A percentile compares a stretch with the other conserved stretches of the same genome.
Evolutionary conservation across 2,888 invertebrate species (phyloP).

Genomic region (Drosophila anceps): DNA sequence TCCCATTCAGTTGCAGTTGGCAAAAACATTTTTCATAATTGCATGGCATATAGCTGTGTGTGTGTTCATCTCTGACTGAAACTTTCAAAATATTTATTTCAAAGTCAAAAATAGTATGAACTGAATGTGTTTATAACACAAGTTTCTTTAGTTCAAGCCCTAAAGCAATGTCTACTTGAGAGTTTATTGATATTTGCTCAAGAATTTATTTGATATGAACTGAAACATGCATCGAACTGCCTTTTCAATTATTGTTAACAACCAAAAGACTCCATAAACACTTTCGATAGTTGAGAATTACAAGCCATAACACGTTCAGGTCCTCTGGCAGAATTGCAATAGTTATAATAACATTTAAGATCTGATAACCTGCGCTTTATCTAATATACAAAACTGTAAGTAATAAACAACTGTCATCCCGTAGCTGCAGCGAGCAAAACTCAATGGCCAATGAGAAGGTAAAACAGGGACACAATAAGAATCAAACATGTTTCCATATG

Average conservation of each 20-base stretch:
- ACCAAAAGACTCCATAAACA: no score
- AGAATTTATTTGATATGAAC: background rate
- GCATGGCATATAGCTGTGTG: conserved; percentile 34
- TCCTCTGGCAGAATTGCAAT: no score
- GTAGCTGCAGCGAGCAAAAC: no score
- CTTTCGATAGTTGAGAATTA: no score
- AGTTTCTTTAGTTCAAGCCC: background rate
- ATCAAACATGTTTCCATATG: no score
- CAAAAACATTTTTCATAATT: conserved; percentile 50
- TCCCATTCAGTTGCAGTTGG: conserved; percentile 18
- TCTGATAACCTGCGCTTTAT: no score
- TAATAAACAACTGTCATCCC: no score
- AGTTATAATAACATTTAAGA: no score
- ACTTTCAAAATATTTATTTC: background rate
- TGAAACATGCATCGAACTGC: background rate
- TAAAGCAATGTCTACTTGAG: background rate
- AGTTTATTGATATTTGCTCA: conserved; percentile 2
- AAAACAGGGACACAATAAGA: no score
- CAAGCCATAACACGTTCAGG: no score
- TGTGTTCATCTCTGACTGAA: conserved; percentile 5
- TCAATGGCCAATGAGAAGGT: no score
- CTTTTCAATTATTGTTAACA: background rate
- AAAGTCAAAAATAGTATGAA: background rate
- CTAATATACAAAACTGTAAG: no score
- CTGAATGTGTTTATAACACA: background rate